These are phyloP conservation scores for Lottia gigantea DNA, from an alignment of 2,888 invertebrate genomes.

Conservation along the genomic window DNA sequence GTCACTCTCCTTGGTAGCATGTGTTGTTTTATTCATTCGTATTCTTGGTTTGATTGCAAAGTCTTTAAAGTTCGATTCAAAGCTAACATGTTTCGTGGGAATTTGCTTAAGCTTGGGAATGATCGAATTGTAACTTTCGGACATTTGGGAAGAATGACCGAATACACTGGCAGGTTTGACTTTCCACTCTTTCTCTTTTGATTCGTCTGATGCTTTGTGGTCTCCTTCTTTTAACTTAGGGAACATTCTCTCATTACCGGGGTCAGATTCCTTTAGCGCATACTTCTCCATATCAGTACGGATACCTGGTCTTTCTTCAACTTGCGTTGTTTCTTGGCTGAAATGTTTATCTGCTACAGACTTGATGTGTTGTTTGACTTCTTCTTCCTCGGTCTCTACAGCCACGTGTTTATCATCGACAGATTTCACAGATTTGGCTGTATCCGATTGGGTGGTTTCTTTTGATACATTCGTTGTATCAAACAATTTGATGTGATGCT, in stretches of 20 bases:
- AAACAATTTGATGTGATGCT: slow-evolving; percentile 36
- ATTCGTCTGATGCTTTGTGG: slow-evolving; percentile 33
- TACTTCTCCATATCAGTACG: slow-evolving; percentile 33
- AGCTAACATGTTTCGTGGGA: slow-evolving; percentile 35
- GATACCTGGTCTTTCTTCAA: slow-evolving; percentile 37
- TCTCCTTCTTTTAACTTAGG: slow-evolving; percentile 38
- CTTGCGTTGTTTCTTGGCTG: slow-evolving; percentile 38
- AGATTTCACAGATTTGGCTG: slow-evolving; percentile 32
- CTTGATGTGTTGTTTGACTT: slow-evolving; percentile 24
- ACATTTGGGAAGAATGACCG: slow-evolving; percentile 59
- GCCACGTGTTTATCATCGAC: slow-evolving; percentile 37
- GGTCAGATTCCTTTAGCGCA: slow-evolving; percentile 38
- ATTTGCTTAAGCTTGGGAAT: slow-evolving; percentile 47
- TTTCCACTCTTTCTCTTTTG: slow-evolving; percentile 40
- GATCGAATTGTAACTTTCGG: slow-evolving; percentile 23
- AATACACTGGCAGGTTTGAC: slow-evolving; percentile 49
- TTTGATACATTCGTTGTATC: slow-evolving; percentile 37
- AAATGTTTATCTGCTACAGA: slow-evolving; percentile 36
- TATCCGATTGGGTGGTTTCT: slow-evolving; percentile 31
- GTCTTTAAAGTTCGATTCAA: slow-evolving; percentile 49
- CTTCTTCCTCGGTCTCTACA: slow-evolving; percentile 26
- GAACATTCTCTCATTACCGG: slow-evolving; percentile 35
- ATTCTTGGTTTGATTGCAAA: slow-evolving; percentile 50
- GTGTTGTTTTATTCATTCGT: slow-evolving; percentile 42
- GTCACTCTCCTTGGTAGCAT: slow-evolving; percentile 43